Evolutionary conservation across 2,888 invertebrate genomes (phyloP).

Genomic region (Andrena bucephala): DNA sequence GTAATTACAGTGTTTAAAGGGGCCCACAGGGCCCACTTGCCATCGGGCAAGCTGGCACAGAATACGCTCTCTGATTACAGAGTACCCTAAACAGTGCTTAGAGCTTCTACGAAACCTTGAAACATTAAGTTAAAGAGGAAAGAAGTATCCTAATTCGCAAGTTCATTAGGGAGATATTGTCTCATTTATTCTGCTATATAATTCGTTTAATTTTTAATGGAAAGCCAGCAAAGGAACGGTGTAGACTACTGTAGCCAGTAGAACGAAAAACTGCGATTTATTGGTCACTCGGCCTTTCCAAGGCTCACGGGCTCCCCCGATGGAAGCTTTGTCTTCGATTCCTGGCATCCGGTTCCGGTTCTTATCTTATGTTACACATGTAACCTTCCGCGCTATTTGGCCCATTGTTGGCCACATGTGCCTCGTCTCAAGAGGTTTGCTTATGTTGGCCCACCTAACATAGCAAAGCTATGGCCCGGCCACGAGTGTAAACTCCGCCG

Average conservation of each 20-base stretch:
- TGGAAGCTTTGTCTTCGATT: constrained; percentile 73
- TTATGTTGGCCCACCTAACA: constrained; percentile 77
- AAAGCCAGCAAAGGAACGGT: neutral
- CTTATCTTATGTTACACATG: constrained; percentile 80
- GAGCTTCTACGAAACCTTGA: neutral
- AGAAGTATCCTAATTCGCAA: too few species aligned
- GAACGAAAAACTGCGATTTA: constrained; percentile 49
- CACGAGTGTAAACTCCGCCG: constrained; percentile 65
- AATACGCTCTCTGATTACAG: too few species aligned
- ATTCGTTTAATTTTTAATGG: neutral
- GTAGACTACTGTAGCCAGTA: neutral
- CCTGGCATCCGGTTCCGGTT: constrained; percentile 81
- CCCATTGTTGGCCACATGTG: constrained; percentile 80
- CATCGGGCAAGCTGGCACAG: too few species aligned
- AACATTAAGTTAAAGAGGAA: neutral
- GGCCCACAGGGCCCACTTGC: too few species aligned
- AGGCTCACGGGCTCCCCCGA: constrained; percentile 13
- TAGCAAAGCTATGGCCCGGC: constrained; percentile 66
- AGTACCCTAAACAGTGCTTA: neutral
- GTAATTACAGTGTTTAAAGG: too few species aligned
- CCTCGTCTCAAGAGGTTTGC: constrained; percentile 74
- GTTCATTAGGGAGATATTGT: neutral
- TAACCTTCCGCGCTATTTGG: constrained; percentile 66
- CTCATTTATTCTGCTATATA: neutral
- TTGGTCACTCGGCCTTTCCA: constrained; percentile 54